Evolutionary conservation across 2,113 vertebrate species (phyloP).

Genomic region (Corvus hawaiiensis): DNA sequence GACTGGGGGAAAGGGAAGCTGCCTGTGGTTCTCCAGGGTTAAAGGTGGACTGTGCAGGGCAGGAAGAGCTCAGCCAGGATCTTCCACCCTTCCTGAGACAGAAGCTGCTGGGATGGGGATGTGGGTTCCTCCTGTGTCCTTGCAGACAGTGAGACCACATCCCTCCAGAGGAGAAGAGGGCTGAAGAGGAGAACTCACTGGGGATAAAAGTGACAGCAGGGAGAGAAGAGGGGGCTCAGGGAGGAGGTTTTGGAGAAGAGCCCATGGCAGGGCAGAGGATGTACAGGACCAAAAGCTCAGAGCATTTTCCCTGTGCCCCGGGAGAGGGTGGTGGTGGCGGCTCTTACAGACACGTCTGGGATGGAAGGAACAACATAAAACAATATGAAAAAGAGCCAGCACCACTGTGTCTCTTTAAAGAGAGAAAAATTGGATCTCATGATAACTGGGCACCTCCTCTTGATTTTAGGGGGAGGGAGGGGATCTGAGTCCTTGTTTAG

Average conservation of each 20-base stretch:
- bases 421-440: not conserved
- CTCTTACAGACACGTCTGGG: not conserved
- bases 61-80: not conserved
- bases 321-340: not conserved
- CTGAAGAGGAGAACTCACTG: not conserved
- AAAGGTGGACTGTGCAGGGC: not conserved
- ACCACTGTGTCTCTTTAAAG: not conserved
- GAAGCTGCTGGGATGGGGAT: not conserved
- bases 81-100: not conserved
- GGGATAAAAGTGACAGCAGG: not conserved
- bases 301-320: accelerated
- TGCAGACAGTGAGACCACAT: not conserved
- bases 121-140: not conserved
- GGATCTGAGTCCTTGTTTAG: not conserved
- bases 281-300: not conserved
- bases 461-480: not conserved
- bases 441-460: not conserved
- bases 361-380: not conserved
- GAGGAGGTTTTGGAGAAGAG: not conserved
- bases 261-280: not conserved
- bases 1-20: not conserved
- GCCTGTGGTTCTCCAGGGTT: not conserved
- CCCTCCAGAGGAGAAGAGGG: not conserved
- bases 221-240: not conserved
- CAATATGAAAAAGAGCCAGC: accelerated